phyloP scores from a whole-genome alignment of 2,113 vertebrate genomes.

The Melanostigma gelatinosum region DNA sequence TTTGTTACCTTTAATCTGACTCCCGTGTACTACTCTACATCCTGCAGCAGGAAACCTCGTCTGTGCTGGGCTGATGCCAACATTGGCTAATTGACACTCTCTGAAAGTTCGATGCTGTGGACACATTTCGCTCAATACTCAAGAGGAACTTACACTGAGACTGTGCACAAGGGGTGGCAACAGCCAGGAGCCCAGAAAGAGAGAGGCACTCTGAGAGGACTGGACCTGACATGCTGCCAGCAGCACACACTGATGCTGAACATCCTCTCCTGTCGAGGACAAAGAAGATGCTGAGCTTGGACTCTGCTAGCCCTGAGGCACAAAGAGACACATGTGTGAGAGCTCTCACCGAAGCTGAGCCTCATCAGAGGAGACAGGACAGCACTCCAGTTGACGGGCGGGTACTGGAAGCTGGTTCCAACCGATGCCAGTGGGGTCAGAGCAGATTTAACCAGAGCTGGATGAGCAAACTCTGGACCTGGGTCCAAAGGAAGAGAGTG shows the following conservation, averaged over 20 bases:
- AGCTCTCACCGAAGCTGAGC: slow-evolving; percentile 88
- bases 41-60: background rate
- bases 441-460: slow-evolving; percentile 83
- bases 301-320: fast-evolving
- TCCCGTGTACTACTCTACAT: too few relatives aligned
- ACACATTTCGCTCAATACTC: background rate
- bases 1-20: background rate
- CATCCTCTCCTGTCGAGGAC: slow-evolving; percentile 85
- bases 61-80: background rate
- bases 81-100: background rate
- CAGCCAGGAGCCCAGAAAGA: slow-evolving; percentile 92
- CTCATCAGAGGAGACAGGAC: slow-evolving; percentile 94
- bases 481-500: slow-evolving; percentile 21
- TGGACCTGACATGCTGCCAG: slow-evolving; percentile 88
- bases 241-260: slow-evolving; percentile 90
- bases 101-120: too few relatives aligned
- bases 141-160: slow-evolving; percentile 86
- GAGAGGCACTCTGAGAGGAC: slow-evolving; percentile 90
- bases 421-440: slow-evolving; percentile 85
- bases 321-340: fast-evolving
- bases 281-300: fast-evolving
- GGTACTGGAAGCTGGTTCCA: slow-evolving; percentile 89
- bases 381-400: slow-evolving; percentile 93
- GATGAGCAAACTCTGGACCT: slow-evolving; percentile 88
- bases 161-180: slow-evolving; percentile 88